Evolutionary conservation across 2,888 invertebrate genomes (phyloP).

Genomic region (Laothoe populi): DNA sequence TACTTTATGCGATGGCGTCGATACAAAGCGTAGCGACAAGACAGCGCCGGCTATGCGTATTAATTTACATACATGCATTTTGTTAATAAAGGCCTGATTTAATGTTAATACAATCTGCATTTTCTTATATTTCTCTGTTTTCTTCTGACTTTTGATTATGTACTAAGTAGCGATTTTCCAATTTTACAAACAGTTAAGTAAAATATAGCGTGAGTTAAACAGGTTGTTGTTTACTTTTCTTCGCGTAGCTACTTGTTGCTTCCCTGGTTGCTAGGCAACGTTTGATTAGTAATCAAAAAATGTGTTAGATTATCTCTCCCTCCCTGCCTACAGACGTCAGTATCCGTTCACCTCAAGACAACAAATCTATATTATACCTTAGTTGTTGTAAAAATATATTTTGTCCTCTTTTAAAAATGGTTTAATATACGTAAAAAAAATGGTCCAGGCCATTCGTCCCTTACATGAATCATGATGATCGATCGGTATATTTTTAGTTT

Average conservation of each 20-base stretch:
- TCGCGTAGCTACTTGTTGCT: neutral
- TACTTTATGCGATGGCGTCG: no score
- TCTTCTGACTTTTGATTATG: no score
- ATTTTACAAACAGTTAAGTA: no score
- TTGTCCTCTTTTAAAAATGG: neutral
- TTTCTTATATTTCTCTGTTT: no score
- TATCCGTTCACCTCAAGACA: neutral
- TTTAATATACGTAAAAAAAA: neutral
- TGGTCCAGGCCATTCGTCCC: neutral
- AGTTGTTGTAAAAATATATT: neutral
- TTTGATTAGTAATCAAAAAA: neutral
- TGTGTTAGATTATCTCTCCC: neutral
- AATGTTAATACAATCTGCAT: no score
- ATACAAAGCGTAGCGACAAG: no score
- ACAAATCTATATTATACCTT: neutral
- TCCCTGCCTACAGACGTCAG: neutral
- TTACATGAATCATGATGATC: conserved; percentile 20
- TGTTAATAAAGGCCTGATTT: no score
- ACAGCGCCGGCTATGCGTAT: no score
- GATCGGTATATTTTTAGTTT: conserved; percentile 16
- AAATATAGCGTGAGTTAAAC: neutral
- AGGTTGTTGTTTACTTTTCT: neutral
- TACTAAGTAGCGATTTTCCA: no score
- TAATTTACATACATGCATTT: no score
- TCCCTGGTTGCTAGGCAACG: neutral